Evolutionary conservation across 2,888 invertebrate genomes (phyloP).

Genomic region (Ophion ventricosus): DNA sequence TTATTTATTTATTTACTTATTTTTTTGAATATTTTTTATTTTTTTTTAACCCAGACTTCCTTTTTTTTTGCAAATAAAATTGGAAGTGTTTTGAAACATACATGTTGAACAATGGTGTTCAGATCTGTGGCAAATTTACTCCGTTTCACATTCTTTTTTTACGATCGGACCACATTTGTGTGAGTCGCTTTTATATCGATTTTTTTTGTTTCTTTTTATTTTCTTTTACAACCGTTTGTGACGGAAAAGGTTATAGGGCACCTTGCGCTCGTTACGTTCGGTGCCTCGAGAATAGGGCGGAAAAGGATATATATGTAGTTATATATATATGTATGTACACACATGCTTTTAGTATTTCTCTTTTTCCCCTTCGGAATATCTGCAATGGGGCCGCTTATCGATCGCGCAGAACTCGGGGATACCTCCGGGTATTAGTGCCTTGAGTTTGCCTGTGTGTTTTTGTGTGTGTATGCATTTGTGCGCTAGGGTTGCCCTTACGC

Average conservation of each 20-base stretch:
- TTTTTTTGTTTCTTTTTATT: constrained; percentile 22
- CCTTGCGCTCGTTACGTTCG: constrained; percentile 41
- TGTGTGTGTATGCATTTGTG: constrained; percentile 57
- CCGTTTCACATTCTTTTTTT: no score
- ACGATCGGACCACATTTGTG: no score
- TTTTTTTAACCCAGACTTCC: no score
- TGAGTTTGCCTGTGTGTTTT: constrained; percentile 58
- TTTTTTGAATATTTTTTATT: no score
- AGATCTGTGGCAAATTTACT: no score
- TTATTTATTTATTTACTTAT: no score
- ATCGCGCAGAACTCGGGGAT: constrained; percentile 70
- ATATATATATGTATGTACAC: constrained; percentile 24
- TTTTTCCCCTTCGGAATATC: constrained; percentile 71
- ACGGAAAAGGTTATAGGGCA: constrained; percentile 34
- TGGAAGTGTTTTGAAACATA: no score
- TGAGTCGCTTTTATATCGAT: neutral
- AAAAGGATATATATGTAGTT: neutral
- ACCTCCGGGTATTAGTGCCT: constrained; percentile 37
- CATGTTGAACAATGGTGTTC: no score
- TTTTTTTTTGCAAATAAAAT: no score
- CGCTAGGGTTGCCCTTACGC: constrained; percentile 69
- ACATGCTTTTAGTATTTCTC: constrained; percentile 39
- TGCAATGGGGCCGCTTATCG: constrained; percentile 76
- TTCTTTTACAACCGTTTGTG: neutral
- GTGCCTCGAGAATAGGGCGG: neutral